phyloP scores from a whole-genome alignment of 2,888 invertebrate species.

The Rotaria magnacalcarata region DNA sequence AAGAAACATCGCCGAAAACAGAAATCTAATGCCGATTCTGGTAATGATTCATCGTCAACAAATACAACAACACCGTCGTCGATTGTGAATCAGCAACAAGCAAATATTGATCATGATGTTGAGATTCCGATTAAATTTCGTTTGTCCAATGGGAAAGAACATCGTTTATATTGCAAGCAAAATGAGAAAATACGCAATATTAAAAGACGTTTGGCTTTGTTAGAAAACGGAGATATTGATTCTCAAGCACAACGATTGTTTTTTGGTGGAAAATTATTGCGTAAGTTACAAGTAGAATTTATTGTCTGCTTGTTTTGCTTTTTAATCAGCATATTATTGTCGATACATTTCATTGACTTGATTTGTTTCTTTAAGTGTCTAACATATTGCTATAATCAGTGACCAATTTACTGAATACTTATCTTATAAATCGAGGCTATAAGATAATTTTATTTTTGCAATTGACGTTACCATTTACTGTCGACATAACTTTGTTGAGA shows the following conservation, averaged over 20 bases:
- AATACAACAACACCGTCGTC: not conserved
- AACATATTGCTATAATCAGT: no score
- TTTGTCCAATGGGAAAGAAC: constrained; percentile 64
- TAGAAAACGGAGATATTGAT: not conserved
- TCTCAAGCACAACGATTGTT: constrained; percentile 23
- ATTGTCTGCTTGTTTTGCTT: no score
- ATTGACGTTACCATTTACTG: no score
- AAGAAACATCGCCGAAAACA: constrained; percentile 35
- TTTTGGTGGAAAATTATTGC: constrained; percentile 34
- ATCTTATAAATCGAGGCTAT: no score
- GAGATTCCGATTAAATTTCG: constrained; percentile 66
- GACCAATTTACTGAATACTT: no score
- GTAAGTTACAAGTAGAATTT: not conserved
- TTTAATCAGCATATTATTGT: no score
- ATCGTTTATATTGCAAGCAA: not conserved
- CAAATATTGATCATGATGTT: not conserved
- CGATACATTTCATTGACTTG: no score
- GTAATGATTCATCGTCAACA: constrained; percentile 8
- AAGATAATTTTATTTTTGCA: no score
- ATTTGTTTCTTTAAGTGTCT: no score
- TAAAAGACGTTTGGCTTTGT: constrained; percentile 1
- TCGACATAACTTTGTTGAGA: no score
- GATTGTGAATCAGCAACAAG: constrained; percentile 47
- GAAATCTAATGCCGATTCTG: not conserved
- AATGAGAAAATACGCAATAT: constrained; percentile 10